These are phyloP conservation scores for Habrosyne pyritoides DNA, from an alignment of 2,888 invertebrate species.

Conservation along the genomic window DNA sequence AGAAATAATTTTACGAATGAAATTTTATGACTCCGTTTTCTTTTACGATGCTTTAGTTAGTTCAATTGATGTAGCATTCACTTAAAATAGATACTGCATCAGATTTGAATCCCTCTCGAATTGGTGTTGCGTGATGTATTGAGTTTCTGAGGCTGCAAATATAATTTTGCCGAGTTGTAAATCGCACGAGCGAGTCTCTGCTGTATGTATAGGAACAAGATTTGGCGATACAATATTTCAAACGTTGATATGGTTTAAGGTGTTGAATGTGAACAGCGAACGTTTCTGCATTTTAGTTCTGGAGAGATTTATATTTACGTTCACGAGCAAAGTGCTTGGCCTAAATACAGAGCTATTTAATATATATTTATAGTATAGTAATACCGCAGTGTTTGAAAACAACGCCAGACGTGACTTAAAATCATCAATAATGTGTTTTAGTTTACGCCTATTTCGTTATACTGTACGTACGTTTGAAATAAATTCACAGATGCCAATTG, in stretches of 20 bases:
- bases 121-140: constrained; percentile 1
- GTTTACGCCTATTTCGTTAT: not conserved
- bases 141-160: not conserved
- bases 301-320: not conserved
- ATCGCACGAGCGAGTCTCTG: not conserved
- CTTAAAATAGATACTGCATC: not conserved
- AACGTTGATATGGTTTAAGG: not conserved
- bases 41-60: too few relatives aligned
- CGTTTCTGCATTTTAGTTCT: not conserved
- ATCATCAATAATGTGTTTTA: not conserved
- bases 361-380: too few relatives aligned
- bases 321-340: not conserved
- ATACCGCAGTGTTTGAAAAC: constrained; percentile 1
- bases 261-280: not conserved
- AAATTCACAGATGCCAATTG: not conserved
- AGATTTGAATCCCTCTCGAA: not conserved
- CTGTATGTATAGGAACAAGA: not conserved
- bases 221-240: not conserved
- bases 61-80: too few relatives aligned
- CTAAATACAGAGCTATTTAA: not conserved
- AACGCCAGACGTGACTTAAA: not conserved
- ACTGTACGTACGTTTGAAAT: not conserved
- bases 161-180: constrained; percentile 1
- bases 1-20: not conserved
- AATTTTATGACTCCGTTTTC: not conserved